These are phyloP conservation scores for Chrysomela aeneicollis DNA, from an alignment of 2,888 invertebrate genomes.

Conservation along the genomic window DNA sequence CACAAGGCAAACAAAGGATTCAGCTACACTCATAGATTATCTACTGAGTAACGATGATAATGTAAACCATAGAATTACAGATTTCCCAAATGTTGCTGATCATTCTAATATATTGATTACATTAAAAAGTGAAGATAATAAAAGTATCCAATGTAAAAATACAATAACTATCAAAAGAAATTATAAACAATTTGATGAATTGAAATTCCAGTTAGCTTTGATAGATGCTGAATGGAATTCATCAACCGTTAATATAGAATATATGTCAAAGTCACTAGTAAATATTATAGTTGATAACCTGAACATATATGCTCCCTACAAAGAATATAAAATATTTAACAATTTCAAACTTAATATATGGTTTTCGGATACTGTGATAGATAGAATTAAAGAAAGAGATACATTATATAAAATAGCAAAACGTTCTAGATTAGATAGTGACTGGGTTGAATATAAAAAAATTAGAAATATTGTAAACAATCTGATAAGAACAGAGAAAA, in stretches of 20 bases:
- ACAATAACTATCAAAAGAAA: neutral
- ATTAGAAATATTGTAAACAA: slow-evolving; percentile 7
- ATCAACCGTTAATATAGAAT: neutral
- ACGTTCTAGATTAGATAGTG: slow-evolving; percentile 7
- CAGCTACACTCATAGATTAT: neutral
- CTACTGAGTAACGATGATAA: neutral
- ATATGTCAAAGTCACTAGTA: neutral
- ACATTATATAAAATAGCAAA: slow-evolving; percentile 6
- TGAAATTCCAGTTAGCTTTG: slow-evolving; percentile 1
- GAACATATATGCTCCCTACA: neutral
- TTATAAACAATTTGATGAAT: neutral
- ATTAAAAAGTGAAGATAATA: neutral
- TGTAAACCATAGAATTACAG: slow-evolving; percentile 2
- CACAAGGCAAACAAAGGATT: slow-evolving; percentile 5
- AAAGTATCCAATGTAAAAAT: slow-evolving; percentile 5
- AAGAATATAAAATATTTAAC: slow-evolving; percentile 9
- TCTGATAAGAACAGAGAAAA: slow-evolving; percentile 5
- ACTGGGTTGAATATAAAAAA: slow-evolving; percentile 5
- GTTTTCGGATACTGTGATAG: slow-evolving; percentile 1
- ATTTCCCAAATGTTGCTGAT: neutral
- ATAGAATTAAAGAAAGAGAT: slow-evolving; percentile 8
- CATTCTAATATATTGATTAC: slow-evolving; percentile 1
- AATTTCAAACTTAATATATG: slow-evolving; percentile 9
- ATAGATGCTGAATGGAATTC: neutral
- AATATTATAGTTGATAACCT: slow-evolving; percentile 12